Evolutionary conservation across 2,797 vertebrate species (phyloP).

Genomic region (Furcifer pardalis): DNA sequence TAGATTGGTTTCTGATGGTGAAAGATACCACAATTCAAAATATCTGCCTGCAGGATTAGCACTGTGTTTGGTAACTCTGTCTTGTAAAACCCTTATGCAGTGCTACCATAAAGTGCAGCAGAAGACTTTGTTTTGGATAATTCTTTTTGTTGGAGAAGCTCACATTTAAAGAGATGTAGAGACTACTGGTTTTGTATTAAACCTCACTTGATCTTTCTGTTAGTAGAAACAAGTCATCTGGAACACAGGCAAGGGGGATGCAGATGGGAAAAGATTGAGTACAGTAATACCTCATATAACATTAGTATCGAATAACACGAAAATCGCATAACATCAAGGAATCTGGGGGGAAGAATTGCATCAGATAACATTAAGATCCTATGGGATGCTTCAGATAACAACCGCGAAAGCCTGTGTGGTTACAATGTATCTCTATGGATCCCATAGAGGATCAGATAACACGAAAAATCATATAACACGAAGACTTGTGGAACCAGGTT

Average conservation of each 20-base stretch:
- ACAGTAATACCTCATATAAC: too few species aligned
- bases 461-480: too few species aligned
- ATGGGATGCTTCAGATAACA: too few species aligned
- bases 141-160: neutral
- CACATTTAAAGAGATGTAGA: accelerated
- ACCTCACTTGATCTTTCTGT: neutral
- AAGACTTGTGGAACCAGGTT: too few species aligned
- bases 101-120: neutral
- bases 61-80: neutral
- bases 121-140: neutral
- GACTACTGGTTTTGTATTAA: neutral
- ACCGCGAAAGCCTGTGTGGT: too few species aligned
- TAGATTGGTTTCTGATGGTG: neutral
- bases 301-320: too few species aligned
- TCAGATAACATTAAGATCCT: too few species aligned
- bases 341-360: too few species aligned
- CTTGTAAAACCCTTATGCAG: neutral
- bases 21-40: neutral
- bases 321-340: too few species aligned
- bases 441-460: too few species aligned
- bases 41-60: neutral
- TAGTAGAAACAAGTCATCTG: neutral
- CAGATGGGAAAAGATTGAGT: neutral
- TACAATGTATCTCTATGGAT: too few species aligned
- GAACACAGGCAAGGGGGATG: neutral